phyloP scores from a whole-genome alignment of 2,113 vertebrate genomes.

The Amphiprion ocellaris region DNA sequence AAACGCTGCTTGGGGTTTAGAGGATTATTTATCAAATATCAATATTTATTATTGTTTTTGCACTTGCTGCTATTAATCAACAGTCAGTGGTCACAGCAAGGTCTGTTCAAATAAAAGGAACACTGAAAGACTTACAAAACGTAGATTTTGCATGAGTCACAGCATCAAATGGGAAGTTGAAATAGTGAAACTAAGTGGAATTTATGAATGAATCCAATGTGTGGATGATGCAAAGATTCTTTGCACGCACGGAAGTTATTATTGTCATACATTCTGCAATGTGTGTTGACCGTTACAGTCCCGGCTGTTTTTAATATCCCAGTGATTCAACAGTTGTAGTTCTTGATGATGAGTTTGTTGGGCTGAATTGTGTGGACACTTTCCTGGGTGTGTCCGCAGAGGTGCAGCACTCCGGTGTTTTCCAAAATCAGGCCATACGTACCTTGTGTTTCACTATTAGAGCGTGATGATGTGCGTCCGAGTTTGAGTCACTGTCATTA shows the following conservation, averaged over 20 bases:
- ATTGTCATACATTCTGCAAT: background rate
- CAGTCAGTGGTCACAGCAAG: background rate
- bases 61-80: too few species aligned
- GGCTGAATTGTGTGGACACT: background rate
- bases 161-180: background rate
- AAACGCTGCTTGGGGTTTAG: too few species aligned
- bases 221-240: conserved; percentile 8
- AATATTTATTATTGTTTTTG: too few species aligned
- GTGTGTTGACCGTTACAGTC: background rate
- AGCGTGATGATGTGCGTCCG: background rate
- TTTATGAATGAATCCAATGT: background rate
- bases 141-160: background rate
- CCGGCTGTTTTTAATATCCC: background rate
- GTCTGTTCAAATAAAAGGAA: background rate
- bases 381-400: conserved; percentile 13
- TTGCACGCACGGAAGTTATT: background rate
- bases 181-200: conserved; percentile 26
- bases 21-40: too few species aligned
- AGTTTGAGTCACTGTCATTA: conserved; percentile 23
- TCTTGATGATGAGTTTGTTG: background rate
- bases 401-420: conserved; percentile 15
- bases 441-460: background rate
- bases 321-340: conserved; percentile 21
- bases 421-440: conserved; percentile 15
- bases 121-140: background rate